Base-by-base conservation (phyloP, 2,113 vertebrate genomes). In the Stegostoma tigrinum region DNA sequence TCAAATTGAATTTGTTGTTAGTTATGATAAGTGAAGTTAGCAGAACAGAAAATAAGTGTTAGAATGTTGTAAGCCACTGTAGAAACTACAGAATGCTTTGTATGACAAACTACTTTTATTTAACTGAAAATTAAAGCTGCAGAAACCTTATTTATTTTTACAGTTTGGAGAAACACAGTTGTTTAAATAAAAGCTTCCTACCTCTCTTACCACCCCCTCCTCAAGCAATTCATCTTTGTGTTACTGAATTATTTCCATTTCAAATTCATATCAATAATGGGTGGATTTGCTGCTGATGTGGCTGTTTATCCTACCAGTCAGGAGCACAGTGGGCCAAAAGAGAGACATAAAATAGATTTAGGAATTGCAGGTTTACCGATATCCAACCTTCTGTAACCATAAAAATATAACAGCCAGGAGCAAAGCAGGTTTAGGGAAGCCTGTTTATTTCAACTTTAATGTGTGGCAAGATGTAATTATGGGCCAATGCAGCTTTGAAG, bases 41-140 rank as follows among this genome's bases (percentile, higher is more conserved):
- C 52, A 38, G 89, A 67, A 34, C 61, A 42, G 66, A n/a, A 66
- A 93, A 66, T 93, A 93, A 95, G 94, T 95, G 68, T 23, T 52
- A 72, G 66, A 72, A 72, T 95, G 23, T 52, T 72, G 27, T 45
- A 75, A 45, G 94, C 48, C 42, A 6, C n/a, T 55, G 17, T 64
- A 90, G 87, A 90, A n/a, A 5, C 30, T 90, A 38, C 17, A 23
- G 6, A 83, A 42, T 83, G 87, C 17, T 64, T 91, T 6, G 1
- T 24, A n/a, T 7, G 2, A 55, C 34, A 4, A 42, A 95, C 10
- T 27, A 67, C 8, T n/a, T 66, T 42, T 94, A 21, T 45, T 55
- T 94, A 34, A 45, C 27, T 70, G 38, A 24, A 72, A 72, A 21
- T 14, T 45, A 30, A 72, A 95, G 67, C 21, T 95, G 67, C 34